These are phyloP conservation scores for Grallaria varia DNA, from an alignment of 2,113 vertebrate genomes.

Conservation along the genomic window DNA sequence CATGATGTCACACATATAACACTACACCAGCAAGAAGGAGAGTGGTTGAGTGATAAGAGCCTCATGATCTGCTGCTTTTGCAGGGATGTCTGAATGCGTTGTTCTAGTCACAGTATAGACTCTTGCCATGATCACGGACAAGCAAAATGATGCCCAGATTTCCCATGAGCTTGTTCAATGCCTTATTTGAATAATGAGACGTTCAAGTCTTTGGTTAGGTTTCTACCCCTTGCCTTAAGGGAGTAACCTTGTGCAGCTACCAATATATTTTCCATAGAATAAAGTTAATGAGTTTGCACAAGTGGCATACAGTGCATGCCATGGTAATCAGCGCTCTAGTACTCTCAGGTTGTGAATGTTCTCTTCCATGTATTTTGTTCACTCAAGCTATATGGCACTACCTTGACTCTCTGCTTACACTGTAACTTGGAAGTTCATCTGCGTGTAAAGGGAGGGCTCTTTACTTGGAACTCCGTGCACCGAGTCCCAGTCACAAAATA, in stretches of 20 bases:
- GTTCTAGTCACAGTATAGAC: background rate
- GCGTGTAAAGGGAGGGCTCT: background rate
- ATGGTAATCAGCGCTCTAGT: background rate
- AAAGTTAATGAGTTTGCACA: background rate
- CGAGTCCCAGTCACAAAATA: background rate
- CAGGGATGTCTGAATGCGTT: background rate
- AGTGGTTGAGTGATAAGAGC: background rate
- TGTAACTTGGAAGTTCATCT: background rate
- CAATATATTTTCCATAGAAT: background rate
- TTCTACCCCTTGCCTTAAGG: background rate
- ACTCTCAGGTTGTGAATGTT: background rate
- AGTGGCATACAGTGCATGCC: background rate
- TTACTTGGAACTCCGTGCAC: background rate
- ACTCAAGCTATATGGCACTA: background rate
- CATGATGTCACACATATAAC: rapidly evolving
- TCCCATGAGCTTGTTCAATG: background rate
- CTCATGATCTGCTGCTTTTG: background rate
- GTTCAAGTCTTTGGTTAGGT: background rate
- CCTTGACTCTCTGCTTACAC: background rate
- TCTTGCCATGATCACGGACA: background rate
- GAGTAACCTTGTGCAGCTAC: background rate
- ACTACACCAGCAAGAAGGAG: rapidly evolving
- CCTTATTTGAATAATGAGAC: background rate
- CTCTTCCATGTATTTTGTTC: background rate
- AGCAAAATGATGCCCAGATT: background rate